A percentile compares a stretch with the other conserved stretches of the same genome.
Evolutionary conservation across 2,888 invertebrate species (phyloP).

Genomic region (Tipula unca): DNA sequence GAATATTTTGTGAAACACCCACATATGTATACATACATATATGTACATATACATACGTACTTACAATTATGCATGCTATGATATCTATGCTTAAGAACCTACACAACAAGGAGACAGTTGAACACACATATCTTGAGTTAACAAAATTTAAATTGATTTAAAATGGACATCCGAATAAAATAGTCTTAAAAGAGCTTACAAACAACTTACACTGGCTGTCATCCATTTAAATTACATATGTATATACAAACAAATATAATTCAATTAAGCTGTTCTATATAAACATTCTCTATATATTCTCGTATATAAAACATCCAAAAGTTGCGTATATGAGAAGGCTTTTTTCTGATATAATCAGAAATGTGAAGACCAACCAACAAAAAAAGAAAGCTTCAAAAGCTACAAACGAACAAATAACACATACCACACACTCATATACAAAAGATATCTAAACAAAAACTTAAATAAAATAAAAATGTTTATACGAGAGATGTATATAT

Average conservation of each 20-base stretch:
- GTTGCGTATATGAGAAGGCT: too few relatives aligned
- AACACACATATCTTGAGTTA: too few relatives aligned
- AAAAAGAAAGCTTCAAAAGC: not conserved
- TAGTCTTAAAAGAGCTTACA: not conserved
- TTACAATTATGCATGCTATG: not conserved
- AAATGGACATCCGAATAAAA: not conserved
- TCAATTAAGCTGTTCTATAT: not conserved
- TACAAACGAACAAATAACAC: not conserved
- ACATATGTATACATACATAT: too few relatives aligned
- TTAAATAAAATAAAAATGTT: not conserved
- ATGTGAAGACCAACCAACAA: too few relatives aligned
- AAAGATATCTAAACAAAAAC: not conserved
- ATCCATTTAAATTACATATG: too few relatives aligned
- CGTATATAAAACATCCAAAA: too few relatives aligned
- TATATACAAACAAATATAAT: too few relatives aligned
- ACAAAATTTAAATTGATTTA: not conserved
- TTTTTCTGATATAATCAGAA: too few relatives aligned
- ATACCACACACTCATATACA: not conserved
- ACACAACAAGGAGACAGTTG: not conserved
- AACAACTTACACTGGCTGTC: not conserved
- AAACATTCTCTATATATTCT: too few relatives aligned
- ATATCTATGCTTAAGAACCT: not conserved
- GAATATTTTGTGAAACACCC: not conserved
- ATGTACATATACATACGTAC: too few relatives aligned
- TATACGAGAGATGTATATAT: not conserved